Evolutionary conservation across 2,888 invertebrate species (phyloP), one percentile per base, ranked within the genome.

Genomic region (Cyclophora albipunctata): DNA sequence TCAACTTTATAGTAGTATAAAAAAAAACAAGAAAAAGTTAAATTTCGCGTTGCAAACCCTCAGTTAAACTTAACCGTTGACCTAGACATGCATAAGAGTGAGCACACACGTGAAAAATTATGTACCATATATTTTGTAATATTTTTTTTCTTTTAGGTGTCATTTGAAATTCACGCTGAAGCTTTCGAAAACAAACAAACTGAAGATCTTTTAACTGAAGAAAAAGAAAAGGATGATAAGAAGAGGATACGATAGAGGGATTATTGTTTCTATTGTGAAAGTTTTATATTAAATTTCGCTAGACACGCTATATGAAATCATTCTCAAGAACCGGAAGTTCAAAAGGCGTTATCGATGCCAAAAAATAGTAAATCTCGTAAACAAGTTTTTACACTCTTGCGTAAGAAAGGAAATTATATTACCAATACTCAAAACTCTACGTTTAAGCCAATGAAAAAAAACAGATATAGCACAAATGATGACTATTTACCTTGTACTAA

Each of bases 371-470:
- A 6, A 7, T n/a, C 34, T 37, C 41, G 51, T 33, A 46, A 46
- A 33, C 3, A 46, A 33, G 3, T 46, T 33, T 40, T 46, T 20
- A 41, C 6, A 3, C 5, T 3, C 2, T 41, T 51, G 40, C 33
- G 47, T 6, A 51, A 51, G 45, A 51, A 48, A n/a, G 51, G 51
- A 4, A 51, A 51, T 42, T 48, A 51, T 34, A 7, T 47, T 5
- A 42, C 6, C 35, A 51, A 51, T 42, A 41, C 42, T 42, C n/a
- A 34, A 45, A 41, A 3, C 41, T 34, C 7, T 20, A 20, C 20
- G 20, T 34, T 45, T 7, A 51, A 51, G 45, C 51, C 51, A 20
- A 42, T 51, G 51, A 45, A 45, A 42, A 51, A 43, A 37, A 35
- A 35, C n/a, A 37, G n/a, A 1, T 42, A 37, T 35, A 44, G 41